phyloP scores from a whole-genome alignment of 2,113 vertebrate species.

The Ailuropoda melanoleuca region DNA sequence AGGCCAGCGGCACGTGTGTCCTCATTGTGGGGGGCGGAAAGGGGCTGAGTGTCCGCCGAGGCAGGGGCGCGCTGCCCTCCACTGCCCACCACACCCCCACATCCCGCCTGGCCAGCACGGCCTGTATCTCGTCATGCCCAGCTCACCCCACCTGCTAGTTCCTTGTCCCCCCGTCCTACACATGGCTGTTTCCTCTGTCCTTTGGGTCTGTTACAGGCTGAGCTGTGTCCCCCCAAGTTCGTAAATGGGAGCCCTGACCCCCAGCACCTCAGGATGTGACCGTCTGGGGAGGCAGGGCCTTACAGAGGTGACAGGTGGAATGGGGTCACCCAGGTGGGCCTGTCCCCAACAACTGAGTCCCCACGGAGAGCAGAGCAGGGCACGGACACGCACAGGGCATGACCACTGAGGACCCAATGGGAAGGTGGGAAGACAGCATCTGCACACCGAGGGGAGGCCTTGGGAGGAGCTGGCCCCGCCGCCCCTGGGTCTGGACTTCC shows the following conservation, averaged over 20 bases:
- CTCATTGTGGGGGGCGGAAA: not conserved
- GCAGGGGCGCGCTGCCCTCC: not conserved
- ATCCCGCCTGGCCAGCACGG: not conserved
- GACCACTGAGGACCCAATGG: not conserved
- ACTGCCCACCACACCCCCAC: not conserved
- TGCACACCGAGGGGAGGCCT: not conserved
- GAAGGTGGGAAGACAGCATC: not conserved
- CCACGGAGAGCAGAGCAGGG: not conserved
- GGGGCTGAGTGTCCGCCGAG: not conserved
- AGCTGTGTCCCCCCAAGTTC: not conserved
- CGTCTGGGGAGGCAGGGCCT: not conserved
- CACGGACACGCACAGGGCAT: not conserved
- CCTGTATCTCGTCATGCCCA: rapidly evolving
- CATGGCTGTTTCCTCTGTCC: not conserved
- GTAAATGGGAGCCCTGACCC: not conserved
- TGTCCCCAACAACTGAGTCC: not conserved
- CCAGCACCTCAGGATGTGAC: not conserved
- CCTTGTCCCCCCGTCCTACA: rapidly evolving
- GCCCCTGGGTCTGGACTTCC: not conserved
- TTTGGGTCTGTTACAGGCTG: not conserved
- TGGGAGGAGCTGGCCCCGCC: not conserved
- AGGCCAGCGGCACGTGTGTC: not conserved
- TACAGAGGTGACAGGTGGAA: not conserved
- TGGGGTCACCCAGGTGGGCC: not conserved
- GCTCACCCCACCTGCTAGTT: not conserved